These are phyloP conservation scores for Punctoribates punctum DNA, from an alignment of 2,888 invertebrate species.

Conservation along the genomic window DNA sequence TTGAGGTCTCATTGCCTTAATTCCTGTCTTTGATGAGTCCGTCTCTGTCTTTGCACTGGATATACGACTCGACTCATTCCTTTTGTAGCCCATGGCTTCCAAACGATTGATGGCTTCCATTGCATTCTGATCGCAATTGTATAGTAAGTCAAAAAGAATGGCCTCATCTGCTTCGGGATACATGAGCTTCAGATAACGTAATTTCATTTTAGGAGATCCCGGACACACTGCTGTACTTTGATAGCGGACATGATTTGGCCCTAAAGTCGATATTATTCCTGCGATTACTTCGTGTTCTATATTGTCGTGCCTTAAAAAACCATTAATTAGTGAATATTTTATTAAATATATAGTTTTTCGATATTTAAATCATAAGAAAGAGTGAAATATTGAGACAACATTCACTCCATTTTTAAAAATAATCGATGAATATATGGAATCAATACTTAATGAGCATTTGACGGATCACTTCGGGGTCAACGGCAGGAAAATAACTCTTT, in stretches of 20 bases:
- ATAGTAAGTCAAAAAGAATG: slow-evolving; percentile 65
- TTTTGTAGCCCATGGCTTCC: slow-evolving; percentile 73
- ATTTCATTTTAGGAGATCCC: slow-evolving; percentile 49
- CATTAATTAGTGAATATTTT: not conserved
- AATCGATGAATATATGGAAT: not conserved
- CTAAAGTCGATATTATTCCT: slow-evolving; percentile 45
- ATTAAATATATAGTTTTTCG: not conserved
- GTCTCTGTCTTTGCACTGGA: slow-evolving; percentile 50
- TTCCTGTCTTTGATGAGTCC: not conserved
- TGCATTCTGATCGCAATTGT: slow-evolving; percentile 81
- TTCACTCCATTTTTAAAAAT: too few species aligned
- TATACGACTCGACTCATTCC: slow-evolving; percentile 64
- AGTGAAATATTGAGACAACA: too few species aligned
- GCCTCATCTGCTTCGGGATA: slow-evolving; percentile 88
- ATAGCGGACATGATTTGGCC: slow-evolving; percentile 31
- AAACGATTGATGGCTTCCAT: slow-evolving; percentile 79
- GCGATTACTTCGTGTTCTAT: slow-evolving; percentile 49
- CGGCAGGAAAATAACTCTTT: slow-evolving; percentile 47
- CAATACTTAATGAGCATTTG: slow-evolving; percentile 47
- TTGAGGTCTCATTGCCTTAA: slow-evolving; percentile 30
- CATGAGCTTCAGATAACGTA: slow-evolving; percentile 78
- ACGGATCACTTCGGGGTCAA: slow-evolving; percentile 47
- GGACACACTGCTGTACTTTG: slow-evolving; percentile 39
- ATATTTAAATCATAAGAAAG: too few species aligned
- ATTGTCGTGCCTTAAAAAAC: slow-evolving; percentile 47